Base-by-base conservation (phyloP, 2,888 invertebrate genomes). In the Hydriomena furcata region DNA sequence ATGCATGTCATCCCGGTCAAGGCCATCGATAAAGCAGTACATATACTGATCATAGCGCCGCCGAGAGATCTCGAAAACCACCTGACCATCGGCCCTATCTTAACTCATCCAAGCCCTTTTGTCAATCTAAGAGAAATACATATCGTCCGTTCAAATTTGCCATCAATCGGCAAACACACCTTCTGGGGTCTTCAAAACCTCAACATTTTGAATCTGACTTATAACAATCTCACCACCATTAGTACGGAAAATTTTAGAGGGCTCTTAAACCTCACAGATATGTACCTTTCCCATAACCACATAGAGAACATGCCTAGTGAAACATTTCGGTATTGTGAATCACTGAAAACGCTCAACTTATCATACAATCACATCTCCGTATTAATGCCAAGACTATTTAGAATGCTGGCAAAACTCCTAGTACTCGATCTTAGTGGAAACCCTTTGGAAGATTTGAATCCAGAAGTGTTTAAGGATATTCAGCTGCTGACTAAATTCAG, bases 381-480 rank as follows among this genome's bases (percentile, higher is more conserved):
- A 67, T 87, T 96, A 57, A 94, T 94, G 61, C 94, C 95, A 46
- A 91, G 95, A 68, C 91, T 95, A 44, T 96, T 96, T 77, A 92
- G 94, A 67, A 94, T 94, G 91, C 86, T 96, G 46, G 93, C 92
- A 37, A 94, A 94, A 73, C 91, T 96, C 58, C 92, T 92, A 65
- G 91, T 92, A 73, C 88, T 96, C 59, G 94, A 95, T 81, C 84
- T 96, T 61, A 95, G 95, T 78, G 92, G 93, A 61, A 96, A 96
- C 84, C 93, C 94, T 35, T 80, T 96, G 38, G 84, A 91, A 40
- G 94, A 95, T 71, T 90, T 96, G 51, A 93, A 93, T 69, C 95
- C 95, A 6, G 96, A 96, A 82, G 94, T 94, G 36, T 95, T 95
- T 80, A 94, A 94, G 73, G 95, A 95, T 82, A 92, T 92, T 52